Conservation (phyloP, 2,113 vertebrate species). For the Picathartes gymnocephalus region DNA sequence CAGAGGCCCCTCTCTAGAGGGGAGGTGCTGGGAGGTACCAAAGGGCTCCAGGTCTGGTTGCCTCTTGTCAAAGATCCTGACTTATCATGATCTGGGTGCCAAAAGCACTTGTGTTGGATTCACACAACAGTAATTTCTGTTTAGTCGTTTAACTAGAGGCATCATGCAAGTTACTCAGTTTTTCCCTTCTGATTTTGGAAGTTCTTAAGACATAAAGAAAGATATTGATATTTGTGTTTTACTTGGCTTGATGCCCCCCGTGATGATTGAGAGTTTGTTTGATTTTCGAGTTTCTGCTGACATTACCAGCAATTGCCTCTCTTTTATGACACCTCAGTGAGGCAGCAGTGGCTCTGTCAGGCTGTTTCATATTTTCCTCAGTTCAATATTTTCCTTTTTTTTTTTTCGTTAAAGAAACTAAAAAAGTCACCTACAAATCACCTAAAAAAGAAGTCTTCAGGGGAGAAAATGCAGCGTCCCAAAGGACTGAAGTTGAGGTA, state of each 20-base stretch:
- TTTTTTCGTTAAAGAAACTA: neutral
- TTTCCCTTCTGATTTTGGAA: neutral
- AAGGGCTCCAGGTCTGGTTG: neutral
- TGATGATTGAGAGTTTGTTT: neutral
- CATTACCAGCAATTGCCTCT: neutral
- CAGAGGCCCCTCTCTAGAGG: neutral
- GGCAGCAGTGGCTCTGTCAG: neutral
- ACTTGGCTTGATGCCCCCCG: neutral
- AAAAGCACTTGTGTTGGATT: neutral
- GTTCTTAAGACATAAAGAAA: neutral
- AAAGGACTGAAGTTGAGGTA: neutral
- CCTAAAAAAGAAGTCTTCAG: neutral
- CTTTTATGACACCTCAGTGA: neutral
- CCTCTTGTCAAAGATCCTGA: neutral
- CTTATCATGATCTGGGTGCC: neutral
- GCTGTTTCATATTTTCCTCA: neutral
- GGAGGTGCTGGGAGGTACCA: neutral
- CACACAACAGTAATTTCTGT: neutral
- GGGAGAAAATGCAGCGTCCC: neutral
- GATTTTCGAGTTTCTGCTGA: neutral
- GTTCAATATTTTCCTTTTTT: neutral
- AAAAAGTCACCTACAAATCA: neutral
- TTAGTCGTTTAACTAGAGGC: neutral
- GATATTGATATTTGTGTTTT: neutral
- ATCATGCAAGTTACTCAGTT: neutral